A percentile compares a stretch with the other conserved stretches of the same genome.
Evolutionary conservation across 2,888 invertebrate genomes (phyloP).

Genomic region (Matsumyia berberina): DNA sequence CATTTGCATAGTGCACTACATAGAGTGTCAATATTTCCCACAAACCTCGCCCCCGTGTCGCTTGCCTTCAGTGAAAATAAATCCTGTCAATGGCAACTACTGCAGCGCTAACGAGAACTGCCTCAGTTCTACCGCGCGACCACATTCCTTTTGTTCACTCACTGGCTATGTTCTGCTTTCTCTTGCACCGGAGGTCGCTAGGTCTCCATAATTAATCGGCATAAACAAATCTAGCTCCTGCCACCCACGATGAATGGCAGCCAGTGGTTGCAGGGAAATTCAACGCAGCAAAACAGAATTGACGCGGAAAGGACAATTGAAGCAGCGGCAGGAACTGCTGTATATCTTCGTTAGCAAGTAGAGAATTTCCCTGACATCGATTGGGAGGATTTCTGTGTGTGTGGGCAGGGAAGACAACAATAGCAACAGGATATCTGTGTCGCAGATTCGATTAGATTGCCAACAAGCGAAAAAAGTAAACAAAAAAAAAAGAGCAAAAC

Average conservation of each 20-base stretch:
- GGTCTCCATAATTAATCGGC: slow-evolving; percentile 55
- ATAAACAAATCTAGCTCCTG: slow-evolving; percentile 42
- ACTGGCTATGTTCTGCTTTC: background rate
- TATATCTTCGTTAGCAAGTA: slow-evolving; percentile 5
- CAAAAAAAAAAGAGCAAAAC: slow-evolving; percentile 5
- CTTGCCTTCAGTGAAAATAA: slow-evolving; percentile 41
- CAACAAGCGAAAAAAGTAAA: background rate
- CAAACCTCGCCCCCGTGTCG: background rate
- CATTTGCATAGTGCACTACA: slow-evolving; percentile 23
- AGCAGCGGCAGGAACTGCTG: background rate
- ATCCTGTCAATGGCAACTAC: slow-evolving; percentile 45
- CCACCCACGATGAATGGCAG: slow-evolving; percentile 29
- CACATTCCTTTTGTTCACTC: slow-evolving; percentile 7
- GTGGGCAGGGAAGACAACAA: slow-evolving; percentile 1
- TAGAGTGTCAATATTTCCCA: background rate
- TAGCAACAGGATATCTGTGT: slow-evolving; percentile 10
- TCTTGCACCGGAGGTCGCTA: slow-evolving; percentile 3
- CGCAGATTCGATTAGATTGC: slow-evolving; percentile 15
- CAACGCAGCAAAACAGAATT: slow-evolving; percentile 15
- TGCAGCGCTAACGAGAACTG: slow-evolving; percentile 34
- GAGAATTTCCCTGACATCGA: slow-evolving; percentile 8
- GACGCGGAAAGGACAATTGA: background rate
- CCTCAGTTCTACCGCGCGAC: slow-evolving; percentile 15
- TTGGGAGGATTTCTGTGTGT: slow-evolving; percentile 27
- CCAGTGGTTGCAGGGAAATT: slow-evolving; percentile 1